phyloP scores from a whole-genome alignment of 2,797 vertebrate species.

The Danio tinwini region DNA sequence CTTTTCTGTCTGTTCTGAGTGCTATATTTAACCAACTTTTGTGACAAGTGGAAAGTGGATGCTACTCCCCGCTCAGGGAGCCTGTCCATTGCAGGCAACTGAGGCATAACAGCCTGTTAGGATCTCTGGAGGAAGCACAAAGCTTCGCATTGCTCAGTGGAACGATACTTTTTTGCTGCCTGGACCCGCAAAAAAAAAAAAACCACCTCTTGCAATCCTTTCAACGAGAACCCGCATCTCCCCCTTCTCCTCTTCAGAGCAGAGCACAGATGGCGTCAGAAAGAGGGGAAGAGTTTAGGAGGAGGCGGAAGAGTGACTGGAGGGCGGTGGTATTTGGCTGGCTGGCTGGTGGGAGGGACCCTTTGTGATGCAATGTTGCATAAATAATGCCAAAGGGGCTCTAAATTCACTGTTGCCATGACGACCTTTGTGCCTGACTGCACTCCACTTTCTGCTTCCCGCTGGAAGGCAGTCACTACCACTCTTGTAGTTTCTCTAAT shows the following conservation, averaged over 20 bases:
- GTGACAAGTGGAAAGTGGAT: conserved; percentile 46
- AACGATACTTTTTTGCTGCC: conserved; percentile 46
- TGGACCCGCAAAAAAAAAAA: conserved; percentile 19
- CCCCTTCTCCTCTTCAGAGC: conserved; percentile 43
- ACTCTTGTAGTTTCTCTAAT: conserved; percentile 64
- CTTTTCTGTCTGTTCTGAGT: conserved; percentile 30
- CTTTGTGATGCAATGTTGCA: conserved; percentile 91
- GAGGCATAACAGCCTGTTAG: conserved; percentile 56
- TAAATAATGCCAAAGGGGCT: conserved; percentile 89
- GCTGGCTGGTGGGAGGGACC: conserved; percentile 82
- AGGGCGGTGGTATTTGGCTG: conserved; percentile 77
- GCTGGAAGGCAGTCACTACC: conserved; percentile 71
- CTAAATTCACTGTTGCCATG: conserved; percentile 92
- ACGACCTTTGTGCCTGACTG: conserved; percentile 94
- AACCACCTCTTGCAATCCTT: conserved; percentile 44
- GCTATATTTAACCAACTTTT: conserved; percentile 57
- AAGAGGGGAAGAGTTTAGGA: conserved; percentile 55
- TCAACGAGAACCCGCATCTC: conserved; percentile 12
- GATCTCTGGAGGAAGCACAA: conserved; percentile 49
- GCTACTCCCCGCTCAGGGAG: conserved; percentile 37
- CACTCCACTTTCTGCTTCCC: conserved; percentile 78
- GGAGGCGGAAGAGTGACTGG: conserved; percentile 66
- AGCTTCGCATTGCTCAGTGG: conserved; percentile 49
- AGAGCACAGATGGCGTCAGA: conserved; percentile 59
- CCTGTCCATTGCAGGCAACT: conserved; percentile 47